Conservation (phyloP, 2,113 vertebrate species). For the Atractosteus spatula region DNA sequence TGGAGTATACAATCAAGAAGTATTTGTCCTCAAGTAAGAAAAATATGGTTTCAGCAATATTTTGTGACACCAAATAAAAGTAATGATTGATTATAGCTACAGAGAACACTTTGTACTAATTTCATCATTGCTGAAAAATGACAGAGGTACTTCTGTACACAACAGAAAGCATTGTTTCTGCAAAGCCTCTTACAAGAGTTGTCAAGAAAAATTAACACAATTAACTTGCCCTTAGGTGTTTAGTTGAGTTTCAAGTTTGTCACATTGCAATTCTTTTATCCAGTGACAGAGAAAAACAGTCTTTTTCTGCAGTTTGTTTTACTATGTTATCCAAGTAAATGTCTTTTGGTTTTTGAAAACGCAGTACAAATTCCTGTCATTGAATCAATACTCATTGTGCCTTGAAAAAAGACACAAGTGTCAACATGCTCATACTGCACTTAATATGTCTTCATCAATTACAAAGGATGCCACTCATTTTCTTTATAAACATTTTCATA, state of each 20-base stretch:
- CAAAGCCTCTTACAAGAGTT: constrained; percentile 46
- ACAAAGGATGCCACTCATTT: constrained; percentile 33
- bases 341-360: constrained; percentile 24
- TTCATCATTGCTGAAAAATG: constrained; percentile 67
- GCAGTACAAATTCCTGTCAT: constrained; percentile 33
- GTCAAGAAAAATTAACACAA: constrained; percentile 66
- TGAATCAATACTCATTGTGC: constrained; percentile 34
- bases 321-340: constrained; percentile 7
- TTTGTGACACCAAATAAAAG: constrained; percentile 54
- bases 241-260: constrained; percentile 63
- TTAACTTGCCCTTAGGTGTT: constrained; percentile 66
- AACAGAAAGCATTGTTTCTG: constrained; percentile 55
- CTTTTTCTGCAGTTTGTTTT: constrained; percentile 44
- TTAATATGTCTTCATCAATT: constrained; percentile 47
- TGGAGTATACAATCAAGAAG: constrained; percentile 59
- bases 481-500: constrained; percentile 38
- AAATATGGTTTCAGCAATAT: constrained; percentile 63
- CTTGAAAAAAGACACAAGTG: constrained; percentile 21
- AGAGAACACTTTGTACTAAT: constrained; percentile 69
- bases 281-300: constrained; percentile 60
- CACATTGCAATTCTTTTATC: constrained; percentile 72
- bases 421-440: constrained; percentile 25
- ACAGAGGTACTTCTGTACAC: constrained; percentile 52
- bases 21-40: constrained; percentile 63
- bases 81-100: constrained; percentile 75